phyloP scores from a whole-genome alignment of 2,888 invertebrate genomes.

The Conistra vaccinii region DNA sequence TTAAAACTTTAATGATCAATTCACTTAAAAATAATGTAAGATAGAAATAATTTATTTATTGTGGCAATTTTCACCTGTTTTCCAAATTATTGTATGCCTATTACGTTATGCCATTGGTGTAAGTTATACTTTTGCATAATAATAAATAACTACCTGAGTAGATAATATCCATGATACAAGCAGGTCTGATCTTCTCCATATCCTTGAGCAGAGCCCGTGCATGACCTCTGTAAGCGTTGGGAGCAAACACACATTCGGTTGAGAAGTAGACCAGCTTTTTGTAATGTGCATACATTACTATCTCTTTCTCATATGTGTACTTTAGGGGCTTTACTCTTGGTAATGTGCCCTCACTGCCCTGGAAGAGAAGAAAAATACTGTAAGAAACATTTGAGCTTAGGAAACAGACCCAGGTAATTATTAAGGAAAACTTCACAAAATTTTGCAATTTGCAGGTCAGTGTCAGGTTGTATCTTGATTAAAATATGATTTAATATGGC shows the following conservation, averaged over 20 bases:
- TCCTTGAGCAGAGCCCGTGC: constrained; percentile 98
- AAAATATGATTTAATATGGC: too few relatives aligned
- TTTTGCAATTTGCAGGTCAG: too few relatives aligned
- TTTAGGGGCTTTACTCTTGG: constrained; percentile 98
- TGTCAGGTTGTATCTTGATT: too few relatives aligned
- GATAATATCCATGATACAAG: constrained; percentile 97
- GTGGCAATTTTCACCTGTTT: too few relatives aligned
- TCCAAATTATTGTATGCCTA: too few relatives aligned
- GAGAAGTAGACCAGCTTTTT: constrained; percentile 99
- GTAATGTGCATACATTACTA: constrained; percentile 99
- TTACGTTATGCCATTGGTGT: background rate
- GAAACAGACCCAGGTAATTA: too few relatives aligned
- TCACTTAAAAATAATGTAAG: too few relatives aligned
- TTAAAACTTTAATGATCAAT: too few relatives aligned
- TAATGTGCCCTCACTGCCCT: constrained; percentile 95
- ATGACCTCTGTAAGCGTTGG: constrained; percentile 98
- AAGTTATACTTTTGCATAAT: too few relatives aligned
- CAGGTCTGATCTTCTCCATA: constrained; percentile 97
- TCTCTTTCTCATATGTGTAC: constrained; percentile 99
- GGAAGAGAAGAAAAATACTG: constrained; percentile 67
- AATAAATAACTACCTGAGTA: constrained; percentile 92
- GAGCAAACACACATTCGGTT: constrained; percentile 99
- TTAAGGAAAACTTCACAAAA: too few relatives aligned
- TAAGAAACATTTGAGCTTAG: too few relatives aligned
- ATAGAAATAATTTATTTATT: too few relatives aligned